These are phyloP conservation scores for Bos taurus DNA, from an alignment of 2,113 vertebrate species.

Conservation along the genomic window ARS-UCD2.0 NC_037348.1:39581501-39582000, in stretches of 20 bases:
- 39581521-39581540: not conserved
- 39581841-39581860: not conserved
- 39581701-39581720: not conserved
- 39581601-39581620: not conserved
- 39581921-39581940: not conserved
- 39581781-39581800: not conserved
- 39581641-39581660: not conserved
- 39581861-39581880: not conserved
- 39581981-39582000: not conserved
- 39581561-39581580: not conserved
- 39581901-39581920: not conserved
- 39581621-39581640: not conserved
- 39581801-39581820: not conserved
- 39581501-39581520: not conserved
- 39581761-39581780: not conserved
- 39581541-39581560: not conserved
- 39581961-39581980: not conserved
- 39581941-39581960: not conserved
- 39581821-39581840: not conserved
- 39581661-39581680: not conserved
- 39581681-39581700: not conserved
- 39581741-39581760: not conserved
- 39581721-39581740: not conserved
- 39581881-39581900: not conserved
- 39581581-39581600: not conserved